Base-by-base conservation (phyloP, 2,113 vertebrate species). In the Mola mola region DNA sequence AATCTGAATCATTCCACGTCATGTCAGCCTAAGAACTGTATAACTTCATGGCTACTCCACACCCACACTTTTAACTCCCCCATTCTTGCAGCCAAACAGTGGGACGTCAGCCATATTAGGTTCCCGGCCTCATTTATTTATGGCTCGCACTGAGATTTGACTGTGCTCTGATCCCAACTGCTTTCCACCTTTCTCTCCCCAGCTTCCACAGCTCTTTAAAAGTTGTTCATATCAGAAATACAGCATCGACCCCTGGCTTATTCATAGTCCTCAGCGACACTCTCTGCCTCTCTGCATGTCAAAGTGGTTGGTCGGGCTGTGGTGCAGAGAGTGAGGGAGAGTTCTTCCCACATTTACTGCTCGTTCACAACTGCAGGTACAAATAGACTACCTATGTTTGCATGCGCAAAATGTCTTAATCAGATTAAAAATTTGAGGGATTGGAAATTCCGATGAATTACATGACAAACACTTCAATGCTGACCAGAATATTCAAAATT, bases 271-370 rank as follows among this genome's bases (percentile, higher is more conserved):
- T 60, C 2, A 1, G 41, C 2, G 28, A 78, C 31, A 49, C n/a
- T n/a, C n/a, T n/a, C n/a, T n/a, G n/a, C n/a, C 81, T 56, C 68
- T 79, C 70, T 85, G 87, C 80, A 87, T 90, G 81, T 85, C 52
- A 85, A 86, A 82, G 78, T 73, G 76, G 21, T 25, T 22, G 37
- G 33, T 31, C 59, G 58, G 20, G 47, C 25, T 40, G 40, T 2
- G 36, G 70, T 63, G 57, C 24, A 65, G n/a, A n/a, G n/a, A n/a
- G n/a, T n/a, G n/a, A n/a, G n/a, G n/a, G n/a, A n/a, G n/a, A n/a
- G n/a, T n/a, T n/a, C n/a, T n/a, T n/a, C n/a, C n/a, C n/a, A n/a
- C n/a, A n/a, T n/a, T n/a, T n/a, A n/a, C n/a, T n/a, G n/a, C n/a
- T n/a, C n/a, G n/a, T n/a, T n/a, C n/a, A n/a, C n/a, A n/a, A n/a